phyloP scores from a whole-genome alignment of 2,888 invertebrate genomes.

The Plebejus argus region DNA sequence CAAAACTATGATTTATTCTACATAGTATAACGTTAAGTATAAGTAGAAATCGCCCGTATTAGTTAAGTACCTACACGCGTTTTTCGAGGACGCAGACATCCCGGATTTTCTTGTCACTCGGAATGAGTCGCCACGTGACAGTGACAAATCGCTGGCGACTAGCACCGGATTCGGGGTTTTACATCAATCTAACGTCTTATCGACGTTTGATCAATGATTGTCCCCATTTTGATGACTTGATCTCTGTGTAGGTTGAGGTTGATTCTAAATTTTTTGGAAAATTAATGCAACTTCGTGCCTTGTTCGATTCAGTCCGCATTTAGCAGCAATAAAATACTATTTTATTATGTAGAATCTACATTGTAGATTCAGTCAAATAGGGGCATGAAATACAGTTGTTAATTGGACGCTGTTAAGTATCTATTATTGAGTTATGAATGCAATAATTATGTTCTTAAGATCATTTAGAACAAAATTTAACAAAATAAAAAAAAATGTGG shows the following conservation, averaged over 20 bases:
- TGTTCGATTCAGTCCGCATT: too few relatives aligned
- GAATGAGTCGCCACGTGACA: slow-evolving; percentile 40
- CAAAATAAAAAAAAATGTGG: too few relatives aligned
- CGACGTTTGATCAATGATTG: slow-evolving; percentile 46
- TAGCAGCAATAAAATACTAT: too few relatives aligned
- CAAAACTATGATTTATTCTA: background rate
- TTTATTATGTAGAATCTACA: too few relatives aligned
- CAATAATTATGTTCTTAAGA: too few relatives aligned
- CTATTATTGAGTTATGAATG: too few relatives aligned
- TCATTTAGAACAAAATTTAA: too few relatives aligned
- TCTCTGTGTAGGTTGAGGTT: background rate
- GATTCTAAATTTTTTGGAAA: too few relatives aligned
- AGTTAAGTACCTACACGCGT: background rate
- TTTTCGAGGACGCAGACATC: background rate
- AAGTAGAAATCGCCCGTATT: background rate
- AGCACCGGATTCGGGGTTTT: slow-evolving; percentile 42
- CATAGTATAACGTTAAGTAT: background rate
- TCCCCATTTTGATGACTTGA: slow-evolving; percentile 6
- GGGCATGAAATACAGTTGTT: too few relatives aligned
- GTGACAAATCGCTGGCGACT: slow-evolving; percentile 48
- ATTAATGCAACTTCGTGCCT: too few relatives aligned
- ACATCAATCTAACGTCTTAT: slow-evolving; percentile 50
- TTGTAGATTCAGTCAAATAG: too few relatives aligned
- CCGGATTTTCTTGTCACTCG: slow-evolving; percentile 28
- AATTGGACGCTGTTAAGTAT: too few relatives aligned